These are phyloP conservation scores for Drosophila nr. fundita DNA, from an alignment of 2,888 invertebrate genomes.

Conservation along the genomic window DNA sequence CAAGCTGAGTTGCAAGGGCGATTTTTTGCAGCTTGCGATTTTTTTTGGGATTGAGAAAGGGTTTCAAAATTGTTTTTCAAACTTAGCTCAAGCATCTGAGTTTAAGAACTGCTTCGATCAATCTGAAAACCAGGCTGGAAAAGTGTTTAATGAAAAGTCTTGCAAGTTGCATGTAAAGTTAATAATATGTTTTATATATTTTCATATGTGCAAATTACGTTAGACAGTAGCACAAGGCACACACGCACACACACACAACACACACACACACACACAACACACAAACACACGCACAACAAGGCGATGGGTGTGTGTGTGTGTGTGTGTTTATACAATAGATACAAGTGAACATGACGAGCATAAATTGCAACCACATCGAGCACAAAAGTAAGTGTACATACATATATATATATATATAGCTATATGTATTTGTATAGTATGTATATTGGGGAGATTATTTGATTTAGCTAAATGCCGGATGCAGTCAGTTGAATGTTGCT, in stretches of 20 bases:
- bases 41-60: neutral
- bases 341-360: conserved; percentile 43
- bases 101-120: neutral
- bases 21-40: too few species aligned
- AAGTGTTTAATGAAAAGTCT: neutral
- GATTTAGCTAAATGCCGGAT: conserved; percentile 70
- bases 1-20: neutral
- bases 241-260: conserved; percentile 17
- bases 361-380: conserved; percentile 69
- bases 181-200: conserved; percentile 1
- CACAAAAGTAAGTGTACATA: conserved; percentile 40
- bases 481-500: conserved; percentile 48
- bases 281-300: conserved; percentile 13
- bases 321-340: conserved; percentile 15
- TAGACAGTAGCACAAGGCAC: conserved; percentile 34
- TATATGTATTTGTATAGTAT: conserved; percentile 15
- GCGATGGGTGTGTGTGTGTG: neutral
- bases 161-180: neutral
- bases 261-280: conserved; percentile 9
- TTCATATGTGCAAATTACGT: conserved; percentile 33
- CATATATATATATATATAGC: neutral
- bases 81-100: neutral
- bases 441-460: conserved; percentile 66
- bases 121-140: neutral
- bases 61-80: neutral